Base-by-base conservation (phyloP, 2,797 vertebrate species). In the Falco novaeseelandiae region DNA sequence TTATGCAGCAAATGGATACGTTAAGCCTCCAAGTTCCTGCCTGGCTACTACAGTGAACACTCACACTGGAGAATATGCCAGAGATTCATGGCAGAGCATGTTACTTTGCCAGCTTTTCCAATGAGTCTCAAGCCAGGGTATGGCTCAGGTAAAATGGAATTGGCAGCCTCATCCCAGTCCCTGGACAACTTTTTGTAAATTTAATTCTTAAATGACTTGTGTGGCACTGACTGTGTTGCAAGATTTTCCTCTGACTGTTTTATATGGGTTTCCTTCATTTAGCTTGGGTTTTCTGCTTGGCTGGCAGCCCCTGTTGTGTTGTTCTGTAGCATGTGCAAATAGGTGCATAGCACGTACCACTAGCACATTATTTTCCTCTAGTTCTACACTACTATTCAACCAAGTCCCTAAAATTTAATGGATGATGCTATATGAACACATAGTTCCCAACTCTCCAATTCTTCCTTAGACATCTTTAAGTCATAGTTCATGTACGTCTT, bases 381-480 rank as follows among this genome's bases (percentile, higher is more conserved):
- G 44, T 73, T 84, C 55, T 77, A 71, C 0, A 2, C 8, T 48
- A 69, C 5, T 6, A 10, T 61, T 74, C 67, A 76, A 30, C 8
- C 26, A 91, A 87, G 67, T 36, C 49, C 22, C 71, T 95, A 73
- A 80, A 92, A 78, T 83, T 55, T 95, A 69, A 80, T 78, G 34
- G 69, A 49, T 72, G 40, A 61, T 58, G 20, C 6, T 58, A 6
- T 27, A 25, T 71, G 71, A 89, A 36, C 59, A 22, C 6, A 6
- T 20, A 71, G 58, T 44, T 94, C 82, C 44, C 78, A 77, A 15
- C 34, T 83, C 40, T 61, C 59, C 32, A 49, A 19, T 42, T 93
- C 57, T 84, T 84, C 76, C 61, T 58, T 1, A 62, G 80, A 57
- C 17, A 49, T 65, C 40, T 84, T 88, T 59, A 95, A 83, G 73